phyloP scores from a whole-genome alignment of 2,113 vertebrate genomes.

The Psophia crepitans region DNA sequence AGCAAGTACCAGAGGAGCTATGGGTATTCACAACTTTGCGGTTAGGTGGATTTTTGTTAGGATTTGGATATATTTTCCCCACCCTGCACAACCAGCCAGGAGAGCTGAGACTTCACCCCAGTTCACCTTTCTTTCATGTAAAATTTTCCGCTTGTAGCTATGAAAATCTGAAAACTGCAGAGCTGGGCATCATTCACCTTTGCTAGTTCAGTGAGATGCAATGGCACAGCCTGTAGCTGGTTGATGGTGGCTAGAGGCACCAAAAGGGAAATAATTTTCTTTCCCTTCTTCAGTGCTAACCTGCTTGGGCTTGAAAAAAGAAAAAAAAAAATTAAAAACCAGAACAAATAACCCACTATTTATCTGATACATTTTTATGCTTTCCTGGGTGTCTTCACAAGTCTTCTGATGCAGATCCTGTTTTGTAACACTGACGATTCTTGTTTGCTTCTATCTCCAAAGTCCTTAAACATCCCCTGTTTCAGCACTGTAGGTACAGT shows the following conservation, averaged over 20 bases:
- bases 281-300: not conserved
- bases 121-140: not conserved
- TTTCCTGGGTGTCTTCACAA: not conserved
- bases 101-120: not conserved
- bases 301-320: not conserved
- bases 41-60: not conserved
- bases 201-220: not conserved
- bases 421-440: not conserved
- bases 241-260: not conserved
- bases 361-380: not conserved
- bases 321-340: not conserved
- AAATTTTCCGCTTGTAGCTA: not conserved
- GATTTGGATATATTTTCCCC: not conserved
- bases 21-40: fast-evolving
- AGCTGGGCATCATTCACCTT: not conserved
- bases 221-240: not conserved
- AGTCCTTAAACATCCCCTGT: not conserved
- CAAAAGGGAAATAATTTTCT: not conserved
- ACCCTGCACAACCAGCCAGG: not conserved
- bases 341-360: not conserved
- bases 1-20: not conserved
- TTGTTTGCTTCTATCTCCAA: not conserved
- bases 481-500: not conserved
- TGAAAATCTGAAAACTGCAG: not conserved
- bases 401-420: not conserved